Conservation (phyloP, 2,797 vertebrate genomes). For the Sus cebifrons region DNA sequence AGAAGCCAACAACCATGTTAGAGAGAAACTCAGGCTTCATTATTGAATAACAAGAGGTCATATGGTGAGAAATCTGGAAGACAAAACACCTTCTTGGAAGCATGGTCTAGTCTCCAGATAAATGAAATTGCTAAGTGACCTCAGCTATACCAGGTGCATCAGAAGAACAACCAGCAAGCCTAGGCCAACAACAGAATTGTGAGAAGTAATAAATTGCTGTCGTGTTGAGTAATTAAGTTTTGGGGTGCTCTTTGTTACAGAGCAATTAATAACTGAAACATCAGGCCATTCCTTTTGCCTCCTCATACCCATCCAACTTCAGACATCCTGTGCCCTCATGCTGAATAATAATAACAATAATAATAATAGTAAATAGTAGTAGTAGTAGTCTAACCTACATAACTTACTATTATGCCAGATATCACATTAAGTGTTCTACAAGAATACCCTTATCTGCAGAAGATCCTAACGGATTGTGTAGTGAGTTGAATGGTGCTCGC, state of each 20-base stretch:
- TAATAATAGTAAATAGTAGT: background rate
- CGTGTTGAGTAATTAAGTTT: background rate
- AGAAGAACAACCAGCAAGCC: background rate
- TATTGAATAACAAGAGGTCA: background rate
- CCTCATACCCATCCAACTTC: background rate
- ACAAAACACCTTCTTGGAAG: background rate
- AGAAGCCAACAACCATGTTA: background rate
- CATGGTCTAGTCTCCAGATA: background rate
- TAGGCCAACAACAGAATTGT: background rate
- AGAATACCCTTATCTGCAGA: background rate
- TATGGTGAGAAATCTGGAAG: background rate
- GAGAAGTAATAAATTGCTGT: background rate
- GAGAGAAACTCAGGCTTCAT: background rate
- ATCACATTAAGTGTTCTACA: background rate
- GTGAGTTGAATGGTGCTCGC: background rate
- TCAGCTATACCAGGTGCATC: background rate
- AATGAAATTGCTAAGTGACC: background rate
- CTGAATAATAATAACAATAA: background rate
- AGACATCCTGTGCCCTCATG: background rate
- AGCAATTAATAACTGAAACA: background rate
- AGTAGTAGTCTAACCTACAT: background rate
- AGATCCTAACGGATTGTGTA: background rate
- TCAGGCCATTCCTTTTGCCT: background rate
- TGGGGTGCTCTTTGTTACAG: background rate
- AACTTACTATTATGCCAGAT: background rate